phyloP scores from a whole-genome alignment of 1,140 invertebrate genomes.

The Drosophila willistoni region DNA sequence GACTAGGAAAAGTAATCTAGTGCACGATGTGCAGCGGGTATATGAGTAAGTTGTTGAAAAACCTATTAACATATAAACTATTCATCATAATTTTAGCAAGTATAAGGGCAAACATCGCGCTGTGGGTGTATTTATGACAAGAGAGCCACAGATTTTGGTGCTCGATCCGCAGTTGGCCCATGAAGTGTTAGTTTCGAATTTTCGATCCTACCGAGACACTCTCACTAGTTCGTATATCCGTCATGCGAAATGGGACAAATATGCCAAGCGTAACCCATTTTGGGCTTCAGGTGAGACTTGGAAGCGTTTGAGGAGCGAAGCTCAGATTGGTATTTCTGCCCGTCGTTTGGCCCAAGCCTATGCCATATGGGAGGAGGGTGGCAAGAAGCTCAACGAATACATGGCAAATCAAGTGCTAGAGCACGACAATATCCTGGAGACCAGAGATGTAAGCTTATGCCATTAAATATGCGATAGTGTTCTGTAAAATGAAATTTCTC shows the following conservation, averaged over 20 bases:
- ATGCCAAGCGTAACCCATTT: constrained; percentile 83
- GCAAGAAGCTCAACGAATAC: constrained; percentile 51
- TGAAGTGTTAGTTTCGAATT: constrained; percentile 84
- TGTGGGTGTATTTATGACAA: constrained; percentile 83
- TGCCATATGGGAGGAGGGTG: constrained; percentile 68
- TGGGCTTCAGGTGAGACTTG: constrained; percentile 83
- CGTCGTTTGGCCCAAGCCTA: constrained; percentile 65
- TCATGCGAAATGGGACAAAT: constrained; percentile 79
- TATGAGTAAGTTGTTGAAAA: constrained; percentile 57
- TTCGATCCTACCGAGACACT: constrained; percentile 81
- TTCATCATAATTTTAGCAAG: constrained; percentile 29
- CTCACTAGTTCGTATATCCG: constrained; percentile 58
- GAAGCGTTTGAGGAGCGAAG: constrained; percentile 84
- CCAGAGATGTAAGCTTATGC: constrained; percentile 62
- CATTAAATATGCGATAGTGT: not conserved
- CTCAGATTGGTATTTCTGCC: constrained; percentile 84
- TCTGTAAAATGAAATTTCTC: not conserved
- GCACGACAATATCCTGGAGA: constrained; percentile 49
- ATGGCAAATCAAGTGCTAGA: constrained; percentile 28
- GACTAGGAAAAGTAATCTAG: constrained; percentile 59
- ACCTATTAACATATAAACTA: not conserved
- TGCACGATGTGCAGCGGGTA: constrained; percentile 60
- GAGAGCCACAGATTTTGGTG: constrained; percentile 83
- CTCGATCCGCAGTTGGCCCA: constrained; percentile 84
- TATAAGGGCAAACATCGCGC: constrained; percentile 60